These are phyloP conservation scores for Trimorus sp. DNA, from an alignment of 2,888 invertebrate species.

Conservation along the genomic window DNA sequence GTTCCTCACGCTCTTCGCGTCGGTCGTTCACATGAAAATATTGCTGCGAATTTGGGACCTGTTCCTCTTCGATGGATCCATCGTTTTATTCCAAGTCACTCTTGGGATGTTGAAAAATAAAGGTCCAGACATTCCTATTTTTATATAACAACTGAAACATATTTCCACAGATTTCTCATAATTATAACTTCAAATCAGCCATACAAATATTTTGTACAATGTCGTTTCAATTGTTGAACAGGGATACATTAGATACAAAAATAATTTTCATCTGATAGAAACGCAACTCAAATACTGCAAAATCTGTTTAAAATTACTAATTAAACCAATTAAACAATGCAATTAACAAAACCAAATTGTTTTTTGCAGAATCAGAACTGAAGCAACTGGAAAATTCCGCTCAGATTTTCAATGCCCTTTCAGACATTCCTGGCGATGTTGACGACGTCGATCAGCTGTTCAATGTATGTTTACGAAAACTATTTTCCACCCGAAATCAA, in stretches of 20 bases:
- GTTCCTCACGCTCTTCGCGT: slow-evolving; percentile 98
- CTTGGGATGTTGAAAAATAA: slow-evolving; percentile 95
- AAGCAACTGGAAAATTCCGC: slow-evolving; percentile 96
- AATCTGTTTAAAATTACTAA: not conserved
- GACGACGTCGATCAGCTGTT: slow-evolving; percentile 95
- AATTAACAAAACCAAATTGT: not conserved
- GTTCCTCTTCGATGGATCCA: slow-evolving; percentile 97
- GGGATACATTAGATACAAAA: too few relatives aligned
- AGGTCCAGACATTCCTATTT: slow-evolving; percentile 79
- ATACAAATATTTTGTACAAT: too few relatives aligned
- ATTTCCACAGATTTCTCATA: too few relatives aligned
- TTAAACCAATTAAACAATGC: not conserved
- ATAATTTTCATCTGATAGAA: too few relatives aligned
- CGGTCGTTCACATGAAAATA: slow-evolving; percentile 97
- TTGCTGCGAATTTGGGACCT: slow-evolving; percentile 97
- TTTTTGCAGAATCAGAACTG: slow-evolving; percentile 87
- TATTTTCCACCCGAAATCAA: not conserved
- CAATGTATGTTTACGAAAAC: slow-evolving; percentile 83
- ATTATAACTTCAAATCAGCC: too few relatives aligned
- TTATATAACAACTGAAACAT: too few relatives aligned
- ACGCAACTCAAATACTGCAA: too few relatives aligned
- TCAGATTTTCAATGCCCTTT: slow-evolving; percentile 98
- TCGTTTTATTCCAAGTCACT: slow-evolving; percentile 96
- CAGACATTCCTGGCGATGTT: slow-evolving; percentile 96
- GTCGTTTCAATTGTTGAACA: too few relatives aligned